Percentiles rank a stretch among this genome's conserved stretches.
Evolutionary conservation across 2,888 invertebrate genomes (phyloP).

Genomic region (Oxytorus armatus): DNA sequence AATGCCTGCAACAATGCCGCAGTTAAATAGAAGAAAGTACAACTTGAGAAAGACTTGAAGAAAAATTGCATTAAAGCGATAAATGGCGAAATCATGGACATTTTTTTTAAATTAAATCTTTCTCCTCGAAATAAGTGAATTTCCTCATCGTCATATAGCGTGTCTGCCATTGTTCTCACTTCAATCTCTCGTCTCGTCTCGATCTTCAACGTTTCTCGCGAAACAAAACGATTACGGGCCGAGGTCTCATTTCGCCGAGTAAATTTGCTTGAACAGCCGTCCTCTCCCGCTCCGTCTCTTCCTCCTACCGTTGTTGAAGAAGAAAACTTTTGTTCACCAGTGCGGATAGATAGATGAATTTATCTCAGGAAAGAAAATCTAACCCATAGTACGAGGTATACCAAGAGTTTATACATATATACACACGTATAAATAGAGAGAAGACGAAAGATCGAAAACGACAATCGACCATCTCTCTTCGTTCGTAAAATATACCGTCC

Average conservation of each 20-base stretch:
- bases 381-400: conserved; percentile 5
- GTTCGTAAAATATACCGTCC: conserved; percentile 29
- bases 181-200: conserved; percentile 36
- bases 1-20: background rate
- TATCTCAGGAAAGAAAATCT: conserved; percentile 52
- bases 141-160: conserved; percentile 2
- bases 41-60: background rate
- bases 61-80: conserved; percentile 6
- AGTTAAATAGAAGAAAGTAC: background rate
- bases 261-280: conserved; percentile 61
- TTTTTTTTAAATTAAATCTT: conserved; percentile 43
- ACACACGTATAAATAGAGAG: conserved; percentile 5
- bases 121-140: conserved; percentile 33
- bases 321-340: conserved; percentile 61
- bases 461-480: conserved; percentile 55
- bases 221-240: conserved; percentile 49
- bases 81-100: conserved; percentile 10
- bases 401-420: conserved; percentile 5
- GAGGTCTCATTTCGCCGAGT: conserved; percentile 60
- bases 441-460: conserved; percentile 63
- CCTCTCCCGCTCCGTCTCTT: conserved; percentile 1
- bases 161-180: conserved; percentile 40
- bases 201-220: conserved; percentile 43
- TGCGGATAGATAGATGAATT: conserved; percentile 38
- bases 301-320: too few relatives aligned